Conservation (phyloP, 1,140 invertebrate genomes). For the Diuraphis noxia region DNA sequence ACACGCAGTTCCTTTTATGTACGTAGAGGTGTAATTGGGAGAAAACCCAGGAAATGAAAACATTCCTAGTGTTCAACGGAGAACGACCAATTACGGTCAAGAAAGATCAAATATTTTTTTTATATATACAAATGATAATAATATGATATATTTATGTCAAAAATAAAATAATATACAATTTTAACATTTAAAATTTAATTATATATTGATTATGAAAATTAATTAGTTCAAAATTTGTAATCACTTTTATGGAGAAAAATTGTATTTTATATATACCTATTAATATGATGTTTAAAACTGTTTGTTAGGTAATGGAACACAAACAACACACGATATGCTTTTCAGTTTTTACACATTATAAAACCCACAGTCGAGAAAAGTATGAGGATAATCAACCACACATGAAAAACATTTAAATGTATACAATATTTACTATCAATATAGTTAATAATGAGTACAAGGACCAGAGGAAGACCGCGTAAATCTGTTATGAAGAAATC, state of each 20-base stretch:
- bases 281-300: background rate
- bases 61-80: constrained; percentile 7
- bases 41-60: background rate
- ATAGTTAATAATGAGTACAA: too few species aligned
- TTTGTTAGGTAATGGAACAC: too few species aligned
- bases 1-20: background rate
- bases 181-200: background rate
- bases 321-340: too few species aligned
- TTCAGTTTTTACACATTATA: too few species aligned
- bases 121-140: background rate
- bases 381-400: too few species aligned
- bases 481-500: too few species aligned
- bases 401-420: too few species aligned
- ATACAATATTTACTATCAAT: too few species aligned
- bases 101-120: background rate
- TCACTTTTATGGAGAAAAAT: background rate
- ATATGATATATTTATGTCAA: too few species aligned
- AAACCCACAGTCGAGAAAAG: too few species aligned
- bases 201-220: background rate
- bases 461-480: too few species aligned
- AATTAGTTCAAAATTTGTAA: background rate
- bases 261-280: background rate
- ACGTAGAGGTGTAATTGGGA: background rate
- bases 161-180: too few species aligned
- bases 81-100: background rate